Conservation (phyloP, 2,797 vertebrate species). For the Smutsia temminckii region DNA sequence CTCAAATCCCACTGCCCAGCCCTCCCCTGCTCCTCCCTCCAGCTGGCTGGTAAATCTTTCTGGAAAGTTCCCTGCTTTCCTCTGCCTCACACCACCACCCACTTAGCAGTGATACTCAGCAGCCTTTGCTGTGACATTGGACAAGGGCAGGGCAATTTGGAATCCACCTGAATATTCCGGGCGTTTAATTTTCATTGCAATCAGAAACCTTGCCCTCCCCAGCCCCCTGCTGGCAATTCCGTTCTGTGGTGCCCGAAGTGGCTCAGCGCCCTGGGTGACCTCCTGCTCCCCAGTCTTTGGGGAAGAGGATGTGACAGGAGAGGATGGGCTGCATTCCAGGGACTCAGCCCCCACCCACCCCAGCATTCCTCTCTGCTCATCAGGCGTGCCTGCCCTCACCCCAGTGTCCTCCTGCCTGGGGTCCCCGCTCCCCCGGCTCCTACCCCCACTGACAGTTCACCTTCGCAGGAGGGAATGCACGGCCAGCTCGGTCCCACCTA, state of each 20-base stretch:
- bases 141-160: slow-evolving; percentile 22
- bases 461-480: accelerated
- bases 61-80: background rate
- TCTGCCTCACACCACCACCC: background rate
- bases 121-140: slow-evolving; percentile 38
- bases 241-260: background rate
- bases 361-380: background rate
- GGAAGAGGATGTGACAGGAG: background rate
- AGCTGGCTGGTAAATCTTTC: background rate
- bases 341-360: background rate
- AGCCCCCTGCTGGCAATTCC: background rate
- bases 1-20: background rate
- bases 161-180: background rate
- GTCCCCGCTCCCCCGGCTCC: background rate
- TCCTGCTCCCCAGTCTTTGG: background rate
- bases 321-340: background rate
- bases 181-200: background rate
- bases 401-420: accelerated
- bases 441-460: background rate
- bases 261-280: background rate
- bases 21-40: background rate
- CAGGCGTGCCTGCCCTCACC: background rate
- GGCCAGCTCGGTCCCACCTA: background rate
- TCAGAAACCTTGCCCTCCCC: background rate
- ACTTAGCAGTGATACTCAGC: background rate